These are phyloP conservation scores for Periophthalmodon schlosseri DNA, from an alignment of 2,113 vertebrate genomes.

Conservation along the genomic window DNA sequence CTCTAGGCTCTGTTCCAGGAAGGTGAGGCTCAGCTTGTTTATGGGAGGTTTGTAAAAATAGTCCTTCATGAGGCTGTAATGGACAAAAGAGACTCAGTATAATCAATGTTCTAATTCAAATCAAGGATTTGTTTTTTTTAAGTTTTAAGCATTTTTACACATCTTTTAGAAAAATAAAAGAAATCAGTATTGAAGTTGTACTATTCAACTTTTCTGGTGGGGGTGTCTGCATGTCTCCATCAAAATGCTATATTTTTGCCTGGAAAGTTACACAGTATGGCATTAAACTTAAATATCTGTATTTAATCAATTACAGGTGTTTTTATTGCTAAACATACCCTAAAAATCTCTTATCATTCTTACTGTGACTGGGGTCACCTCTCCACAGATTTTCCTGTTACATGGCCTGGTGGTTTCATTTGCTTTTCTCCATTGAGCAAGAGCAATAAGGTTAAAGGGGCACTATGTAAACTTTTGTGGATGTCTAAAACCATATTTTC, in stretches of 20 bases:
- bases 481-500: background rate
- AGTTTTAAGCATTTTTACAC: background rate
- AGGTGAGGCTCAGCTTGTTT: conserved; percentile 95
- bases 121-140: background rate
- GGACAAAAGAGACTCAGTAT: conserved; percentile 6
- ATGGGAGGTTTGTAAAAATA: conserved; percentile 98
- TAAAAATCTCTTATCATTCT: too few relatives aligned
- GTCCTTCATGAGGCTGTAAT: conserved; percentile 94
- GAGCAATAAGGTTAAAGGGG: background rate
- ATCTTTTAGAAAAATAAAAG: background rate
- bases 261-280: background rate
- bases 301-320: background rate
- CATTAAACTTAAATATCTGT: background rate
- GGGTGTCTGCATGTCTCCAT: background rate
- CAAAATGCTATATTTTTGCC: background rate
- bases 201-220: too few relatives aligned
- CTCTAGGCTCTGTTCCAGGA: conserved; percentile 90
- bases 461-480: background rate
- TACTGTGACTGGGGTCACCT: background rate
- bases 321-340: too few relatives aligned
- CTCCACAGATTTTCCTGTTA: background rate
- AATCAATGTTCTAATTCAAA: background rate
- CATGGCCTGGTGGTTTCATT: background rate
- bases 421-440: background rate
- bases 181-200: background rate